phyloP scores from a whole-genome alignment of 1,140 invertebrate species.

The Neodiprion fabricii region DNA sequence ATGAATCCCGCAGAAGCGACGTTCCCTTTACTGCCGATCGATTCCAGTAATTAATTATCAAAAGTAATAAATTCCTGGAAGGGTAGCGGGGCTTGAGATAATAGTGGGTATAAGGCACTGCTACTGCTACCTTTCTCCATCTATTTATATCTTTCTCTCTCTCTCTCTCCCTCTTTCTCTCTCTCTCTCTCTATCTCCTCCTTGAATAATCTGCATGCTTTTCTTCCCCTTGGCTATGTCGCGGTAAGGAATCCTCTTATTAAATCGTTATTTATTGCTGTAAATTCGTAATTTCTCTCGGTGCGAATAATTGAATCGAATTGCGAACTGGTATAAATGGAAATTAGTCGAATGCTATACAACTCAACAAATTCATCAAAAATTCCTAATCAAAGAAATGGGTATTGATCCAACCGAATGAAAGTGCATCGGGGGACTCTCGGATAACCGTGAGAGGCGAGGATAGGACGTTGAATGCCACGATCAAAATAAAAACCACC shows the following conservation, averaged over 20 bases:
- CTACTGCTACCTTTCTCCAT: not conserved
- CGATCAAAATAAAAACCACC: too few relatives aligned
- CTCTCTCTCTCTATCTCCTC: not conserved
- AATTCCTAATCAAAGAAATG: not conserved
- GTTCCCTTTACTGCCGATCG: not conserved
- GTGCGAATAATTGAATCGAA: not conserved
- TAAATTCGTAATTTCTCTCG: not conserved
- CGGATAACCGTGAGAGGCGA: too few relatives aligned
- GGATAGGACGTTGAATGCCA: too few relatives aligned
- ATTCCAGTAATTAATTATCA: not conserved
- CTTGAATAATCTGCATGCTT: conserved; percentile 7
- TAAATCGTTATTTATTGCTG: conserved; percentile 5
- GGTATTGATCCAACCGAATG: too few relatives aligned
- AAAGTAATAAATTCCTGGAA: conserved; percentile 1
- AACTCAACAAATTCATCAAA: not conserved
- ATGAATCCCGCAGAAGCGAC: not conserved
- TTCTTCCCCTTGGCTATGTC: not conserved
- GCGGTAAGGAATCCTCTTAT: conserved; percentile 1
- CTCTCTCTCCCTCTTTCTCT: not conserved
- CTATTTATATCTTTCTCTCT: not conserved
- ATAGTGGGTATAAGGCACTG: not conserved
- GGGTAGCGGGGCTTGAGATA: not conserved
- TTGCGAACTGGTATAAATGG: conserved; percentile 3
- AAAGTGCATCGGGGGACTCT: too few relatives aligned
- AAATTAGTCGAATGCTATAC: not conserved